A percentile compares a stretch with the other conserved stretches of the same genome.
Evolutionary conservation across 92 coral and sea anemone species (phyloP).

Genomic region (Parazoanthus atlanticus): DNA sequence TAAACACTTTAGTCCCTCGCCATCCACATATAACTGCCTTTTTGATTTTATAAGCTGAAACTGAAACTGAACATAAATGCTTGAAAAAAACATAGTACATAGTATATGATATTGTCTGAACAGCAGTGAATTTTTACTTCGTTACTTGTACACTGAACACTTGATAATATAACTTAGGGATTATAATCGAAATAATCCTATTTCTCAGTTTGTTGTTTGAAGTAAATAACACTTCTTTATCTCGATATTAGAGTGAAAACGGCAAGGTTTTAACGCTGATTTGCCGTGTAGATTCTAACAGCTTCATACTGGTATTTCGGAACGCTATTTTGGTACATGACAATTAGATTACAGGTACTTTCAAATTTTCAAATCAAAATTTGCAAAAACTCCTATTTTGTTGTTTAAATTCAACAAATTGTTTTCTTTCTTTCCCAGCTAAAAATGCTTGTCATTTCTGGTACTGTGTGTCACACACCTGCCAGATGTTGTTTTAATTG

Average conservation of each 20-base stretch:
- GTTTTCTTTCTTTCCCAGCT: neutral
- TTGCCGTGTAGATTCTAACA: neutral
- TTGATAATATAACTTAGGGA: no score
- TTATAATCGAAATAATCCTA: neutral
- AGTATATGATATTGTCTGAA: neutral
- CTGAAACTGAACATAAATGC: no score
- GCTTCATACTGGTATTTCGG: neutral
- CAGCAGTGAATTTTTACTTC: neutral
- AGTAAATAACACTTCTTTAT: no score
- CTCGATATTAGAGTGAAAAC: neutral
- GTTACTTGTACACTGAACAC: neutral
- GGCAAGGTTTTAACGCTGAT: no score
- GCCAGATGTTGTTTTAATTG: neutral
- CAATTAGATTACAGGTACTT: constrained; percentile 12
- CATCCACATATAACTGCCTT: neutral
- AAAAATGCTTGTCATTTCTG: constrained; percentile 6
- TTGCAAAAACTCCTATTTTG: neutral
- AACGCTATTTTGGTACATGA: neutral
- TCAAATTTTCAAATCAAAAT: neutral
- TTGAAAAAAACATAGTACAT: no score
- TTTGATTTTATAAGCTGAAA: neutral
- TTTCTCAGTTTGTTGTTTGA: neutral
- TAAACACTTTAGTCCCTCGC: neutral
- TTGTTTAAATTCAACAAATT: neutral
- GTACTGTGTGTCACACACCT: neutral